Percentiles rank a stretch among this genome's conserved stretches.
Evolutionary conservation across 2,888 invertebrate genomes (phyloP).

Genomic region (Adineta ricciae): DNA sequence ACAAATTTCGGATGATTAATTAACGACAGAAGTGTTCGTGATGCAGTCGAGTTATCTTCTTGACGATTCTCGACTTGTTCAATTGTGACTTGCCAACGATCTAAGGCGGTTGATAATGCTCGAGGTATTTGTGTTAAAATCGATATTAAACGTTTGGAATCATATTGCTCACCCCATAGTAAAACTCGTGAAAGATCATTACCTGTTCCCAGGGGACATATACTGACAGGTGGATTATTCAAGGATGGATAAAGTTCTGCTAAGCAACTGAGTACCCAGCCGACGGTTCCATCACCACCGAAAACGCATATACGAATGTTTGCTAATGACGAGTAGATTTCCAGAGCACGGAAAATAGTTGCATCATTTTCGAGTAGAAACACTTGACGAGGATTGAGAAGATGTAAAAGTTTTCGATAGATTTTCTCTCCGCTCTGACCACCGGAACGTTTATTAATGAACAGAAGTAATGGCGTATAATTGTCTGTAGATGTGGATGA

Average conservation of each 20-base stretch:
- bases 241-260: constrained; percentile 20
- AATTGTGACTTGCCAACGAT: neutral
- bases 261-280: constrained; percentile 74
- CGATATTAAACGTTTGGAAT: neutral
- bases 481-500: neutral
- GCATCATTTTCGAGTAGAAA: constrained; percentile 53
- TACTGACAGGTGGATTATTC: constrained; percentile 67
- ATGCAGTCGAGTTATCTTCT: constrained; percentile 31
- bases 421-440: constrained; percentile 93
- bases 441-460: constrained; percentile 95
- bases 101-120: neutral
- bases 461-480: constrained; percentile 60
- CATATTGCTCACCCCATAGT: constrained; percentile 91
- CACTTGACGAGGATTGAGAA: constrained; percentile 85
- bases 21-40: constrained; percentile 58
- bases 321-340: constrained; percentile 82
- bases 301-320: constrained; percentile 84
- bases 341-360: constrained; percentile 59
- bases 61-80: constrained; percentile 33
- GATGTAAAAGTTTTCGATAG: constrained; percentile 91
- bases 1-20: constrained; percentile 49
- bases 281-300: constrained; percentile 85
- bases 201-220: constrained; percentile 87
- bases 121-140: neutral
- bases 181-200: constrained; percentile 88